A percentile compares a stretch with the other conserved stretches of the same genome.
These are phyloP conservation scores for Suncus etruscus DNA, from an alignment of 2,113 vertebrate species.

Conservation along the genomic window DNA sequence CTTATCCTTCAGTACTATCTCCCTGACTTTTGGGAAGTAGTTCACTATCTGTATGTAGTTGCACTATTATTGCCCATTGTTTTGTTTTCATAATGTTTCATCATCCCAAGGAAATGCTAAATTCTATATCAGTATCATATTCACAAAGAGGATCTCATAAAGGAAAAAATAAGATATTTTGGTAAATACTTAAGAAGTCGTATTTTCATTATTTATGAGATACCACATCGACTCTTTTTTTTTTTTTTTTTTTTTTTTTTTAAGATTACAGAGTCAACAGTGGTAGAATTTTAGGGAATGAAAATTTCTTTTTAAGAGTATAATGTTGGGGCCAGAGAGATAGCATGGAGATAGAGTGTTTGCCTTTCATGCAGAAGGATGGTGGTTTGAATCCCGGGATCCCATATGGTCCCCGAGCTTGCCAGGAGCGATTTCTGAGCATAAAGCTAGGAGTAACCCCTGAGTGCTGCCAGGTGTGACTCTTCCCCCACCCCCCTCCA, in stretches of 20 bases:
- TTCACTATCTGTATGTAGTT: not conserved
- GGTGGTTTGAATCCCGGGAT: too few species aligned
- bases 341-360: too few species aligned
- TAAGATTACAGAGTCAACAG: not conserved
- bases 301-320: not conserved
- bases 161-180: not conserved
- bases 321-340: too few species aligned
- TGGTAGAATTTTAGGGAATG: not conserved
- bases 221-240: not conserved
- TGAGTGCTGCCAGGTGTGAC: too few species aligned
- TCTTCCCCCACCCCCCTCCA: too few species aligned
- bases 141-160: not conserved
- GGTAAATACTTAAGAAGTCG: not conserved
- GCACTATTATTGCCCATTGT: not conserved
- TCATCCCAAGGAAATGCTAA: not conserved
- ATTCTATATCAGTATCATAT: constrained; percentile 25
- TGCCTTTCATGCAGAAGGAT: too few species aligned
- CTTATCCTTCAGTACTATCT: too few species aligned
- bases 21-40: not conserved
- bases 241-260: too few species aligned
- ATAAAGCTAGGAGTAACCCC: too few species aligned
- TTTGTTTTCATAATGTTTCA: constrained; percentile 1
- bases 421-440: too few species aligned
- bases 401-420: too few species aligned
- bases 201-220: constrained; percentile 28